A percentile compares a stretch with the other conserved stretches of the same genome.
Evolutionary conservation across 1,140 invertebrate species (phyloP).

Genomic region (Melipona quadrifasciata): DNA sequence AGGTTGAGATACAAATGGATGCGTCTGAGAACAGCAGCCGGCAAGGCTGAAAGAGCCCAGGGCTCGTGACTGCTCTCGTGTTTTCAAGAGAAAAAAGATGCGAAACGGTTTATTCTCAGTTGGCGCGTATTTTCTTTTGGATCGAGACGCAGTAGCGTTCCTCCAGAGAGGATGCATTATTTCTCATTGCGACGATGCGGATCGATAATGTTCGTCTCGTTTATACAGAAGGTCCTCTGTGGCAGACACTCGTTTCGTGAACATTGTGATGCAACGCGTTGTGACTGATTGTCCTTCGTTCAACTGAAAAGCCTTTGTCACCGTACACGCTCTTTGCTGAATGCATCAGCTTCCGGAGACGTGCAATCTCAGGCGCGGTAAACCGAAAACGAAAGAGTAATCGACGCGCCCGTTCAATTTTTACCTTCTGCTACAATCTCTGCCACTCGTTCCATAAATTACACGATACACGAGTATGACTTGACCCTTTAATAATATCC

Average conservation of each 20-base stretch:
- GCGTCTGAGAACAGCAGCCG: constrained; percentile 31
- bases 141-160: neutral
- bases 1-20: constrained; percentile 31
- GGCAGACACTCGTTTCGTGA: constrained; percentile 1
- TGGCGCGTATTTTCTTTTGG: constrained; percentile 7
- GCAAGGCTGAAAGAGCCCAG: constrained; percentile 14
- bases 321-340: neutral
- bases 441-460: neutral
- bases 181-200: constrained; percentile 36
- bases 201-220: constrained; percentile 32
- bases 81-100: neutral
- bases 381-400: constrained; percentile 23
- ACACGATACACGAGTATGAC: neutral
- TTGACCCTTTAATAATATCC: no score
- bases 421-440: neutral
- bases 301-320: constrained; percentile 40
- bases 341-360: neutral
- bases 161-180: constrained; percentile 33
- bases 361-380: constrained; percentile 11
- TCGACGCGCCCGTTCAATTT: neutral
- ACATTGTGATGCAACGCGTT: constrained; percentile 38
- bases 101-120: constrained; percentile 43
- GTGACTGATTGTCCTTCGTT: constrained; percentile 38
- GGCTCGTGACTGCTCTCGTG: constrained; percentile 21
- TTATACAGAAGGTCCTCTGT: neutral